Percentiles rank a stretch among this genome's conserved stretches.
Conservation (phyloP, 2,888 invertebrate genomes). For the Blastobasis adustella region DNA sequence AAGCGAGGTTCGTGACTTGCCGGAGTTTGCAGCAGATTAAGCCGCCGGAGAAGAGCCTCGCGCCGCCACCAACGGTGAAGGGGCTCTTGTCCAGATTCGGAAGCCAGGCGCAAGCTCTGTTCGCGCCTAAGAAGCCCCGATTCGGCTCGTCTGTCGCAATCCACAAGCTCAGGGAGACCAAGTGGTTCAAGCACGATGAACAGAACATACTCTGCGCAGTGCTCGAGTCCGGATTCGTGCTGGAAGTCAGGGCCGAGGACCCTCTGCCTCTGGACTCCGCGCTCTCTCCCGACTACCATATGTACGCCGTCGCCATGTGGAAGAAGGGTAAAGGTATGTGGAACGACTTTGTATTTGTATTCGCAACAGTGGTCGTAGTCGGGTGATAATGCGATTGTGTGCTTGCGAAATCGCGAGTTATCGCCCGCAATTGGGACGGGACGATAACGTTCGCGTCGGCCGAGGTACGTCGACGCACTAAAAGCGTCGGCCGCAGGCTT, state of each 20-base stretch:
- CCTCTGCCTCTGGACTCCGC: constrained; percentile 60
- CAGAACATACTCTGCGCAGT: constrained; percentile 82
- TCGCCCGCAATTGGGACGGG: constrained; percentile 24
- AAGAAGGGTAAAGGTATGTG: constrained; percentile 81
- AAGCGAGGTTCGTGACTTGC: constrained; percentile 74
- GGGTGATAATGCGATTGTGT: background rate
- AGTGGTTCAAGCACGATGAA: constrained; percentile 84
- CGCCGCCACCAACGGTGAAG: constrained; percentile 66
- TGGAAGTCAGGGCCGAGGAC: constrained; percentile 76
- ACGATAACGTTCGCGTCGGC: constrained; percentile 33
- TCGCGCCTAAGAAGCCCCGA: constrained; percentile 67
- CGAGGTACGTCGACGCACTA: constrained; percentile 36
- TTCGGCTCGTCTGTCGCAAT: constrained; percentile 81
- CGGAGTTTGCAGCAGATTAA: constrained; percentile 72
- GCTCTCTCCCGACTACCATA: constrained; percentile 69
- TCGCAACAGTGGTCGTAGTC: background rate
- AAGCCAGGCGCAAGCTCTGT: constrained; percentile 71
- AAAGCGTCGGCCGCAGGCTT: constrained; percentile 21
- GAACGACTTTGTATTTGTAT: background rate
- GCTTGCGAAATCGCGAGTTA: constrained; percentile 20
- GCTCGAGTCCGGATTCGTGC: constrained; percentile 82
- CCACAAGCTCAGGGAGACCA: constrained; percentile 81
- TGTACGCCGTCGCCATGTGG: constrained; percentile 83
- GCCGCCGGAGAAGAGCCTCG: constrained; percentile 70
- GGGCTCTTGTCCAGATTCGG: constrained; percentile 71